Evolutionary conservation across 2,797 vertebrate species (phyloP), one percentile per base, ranked within the genome.

Genomic region (Urocyon cinereoargenteus): DNA sequence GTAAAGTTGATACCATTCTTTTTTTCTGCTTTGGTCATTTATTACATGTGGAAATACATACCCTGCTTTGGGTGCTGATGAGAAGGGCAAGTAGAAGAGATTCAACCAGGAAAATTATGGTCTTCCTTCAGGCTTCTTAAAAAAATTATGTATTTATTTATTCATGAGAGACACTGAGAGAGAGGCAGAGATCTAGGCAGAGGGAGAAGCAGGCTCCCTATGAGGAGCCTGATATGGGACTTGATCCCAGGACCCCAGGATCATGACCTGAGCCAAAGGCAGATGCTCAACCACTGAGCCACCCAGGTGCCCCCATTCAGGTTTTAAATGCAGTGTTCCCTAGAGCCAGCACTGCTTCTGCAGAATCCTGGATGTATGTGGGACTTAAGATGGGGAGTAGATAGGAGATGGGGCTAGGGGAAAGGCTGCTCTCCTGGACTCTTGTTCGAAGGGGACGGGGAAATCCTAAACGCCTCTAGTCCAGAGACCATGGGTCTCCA

Each of bases 21-120:
- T 73, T 95, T 73, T 70, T 70, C 75, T 55, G 28, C 24, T 49
- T 79, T 86, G 40, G 31, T 86, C 61, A 81, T 95, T 96, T 62
- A 84, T 70, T 93, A 28, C 2, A 10, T 21, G 11, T 90, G 49
- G 53, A 72, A 86, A 34, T 83, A 11, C 5, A 55, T 34, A 36
- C 77, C 12, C 36, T 92, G 31, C 72, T 88, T 34, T 78, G 55
- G 34, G 8, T 73, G 21, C 66, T 59, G 66, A 92, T 61, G 82
- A 72, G 55, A 86, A 81, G 53, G 13, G 8, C 18, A 79, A 59
- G 88, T 28, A 40, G 77, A 77, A 95, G 24, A 83, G 51, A 91
- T 57, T 90, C 66, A 70, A 2, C n/a, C 26, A 19, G 36, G 36
- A 93, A 16, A 85, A 24, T 16, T 21, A 61, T 59, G 49, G 31